phyloP scores from a whole-genome alignment of 2,113 vertebrate species.

The Poeciliopsis turrubarensis region DNA sequence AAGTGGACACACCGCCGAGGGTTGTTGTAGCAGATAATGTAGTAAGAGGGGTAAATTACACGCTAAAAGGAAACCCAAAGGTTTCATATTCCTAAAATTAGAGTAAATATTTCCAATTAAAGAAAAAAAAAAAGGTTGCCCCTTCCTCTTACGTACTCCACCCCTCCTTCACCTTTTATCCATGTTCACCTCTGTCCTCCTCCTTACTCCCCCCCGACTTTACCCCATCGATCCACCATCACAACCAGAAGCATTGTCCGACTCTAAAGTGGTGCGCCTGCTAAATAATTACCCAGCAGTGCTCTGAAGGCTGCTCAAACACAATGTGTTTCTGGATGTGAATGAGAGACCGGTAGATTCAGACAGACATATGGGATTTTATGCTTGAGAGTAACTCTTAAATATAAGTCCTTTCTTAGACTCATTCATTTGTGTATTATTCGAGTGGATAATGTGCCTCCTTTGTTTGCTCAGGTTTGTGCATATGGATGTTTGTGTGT shows the following conservation, averaged over 20 bases:
- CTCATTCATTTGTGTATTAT: constrained; percentile 40
- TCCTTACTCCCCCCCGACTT: constrained; percentile 39
- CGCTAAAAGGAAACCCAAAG: constrained; percentile 12
- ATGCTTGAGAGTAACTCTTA: constrained; percentile 20
- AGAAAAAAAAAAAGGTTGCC: constrained; percentile 9
- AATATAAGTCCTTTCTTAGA: constrained; percentile 28
- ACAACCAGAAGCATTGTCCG: constrained; percentile 57
- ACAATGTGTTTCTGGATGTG: constrained; percentile 46
- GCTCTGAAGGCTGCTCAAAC: constrained; percentile 57
- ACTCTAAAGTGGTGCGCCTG: constrained; percentile 68
- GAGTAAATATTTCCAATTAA: neutral
- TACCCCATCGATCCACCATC: constrained; percentile 40
- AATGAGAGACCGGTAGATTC: constrained; percentile 18
- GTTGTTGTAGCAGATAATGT: neutral
- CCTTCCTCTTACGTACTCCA: constrained; percentile 19
- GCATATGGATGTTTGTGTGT: constrained; percentile 21
- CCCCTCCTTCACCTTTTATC: constrained; percentile 33
- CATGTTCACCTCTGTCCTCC: constrained; percentile 40
- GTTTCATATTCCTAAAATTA: neutral
- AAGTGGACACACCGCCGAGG: constrained; percentile 31
- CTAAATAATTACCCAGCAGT: constrained; percentile 73
- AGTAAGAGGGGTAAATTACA: neutral
- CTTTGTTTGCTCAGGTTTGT: constrained; percentile 25
- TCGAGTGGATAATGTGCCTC: constrained; percentile 9
- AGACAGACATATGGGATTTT: constrained; percentile 36